Evolutionary conservation across 2,888 invertebrate species (phyloP), one percentile per base, ranked within the genome.

Genomic region (Dynastes tityus): DNA sequence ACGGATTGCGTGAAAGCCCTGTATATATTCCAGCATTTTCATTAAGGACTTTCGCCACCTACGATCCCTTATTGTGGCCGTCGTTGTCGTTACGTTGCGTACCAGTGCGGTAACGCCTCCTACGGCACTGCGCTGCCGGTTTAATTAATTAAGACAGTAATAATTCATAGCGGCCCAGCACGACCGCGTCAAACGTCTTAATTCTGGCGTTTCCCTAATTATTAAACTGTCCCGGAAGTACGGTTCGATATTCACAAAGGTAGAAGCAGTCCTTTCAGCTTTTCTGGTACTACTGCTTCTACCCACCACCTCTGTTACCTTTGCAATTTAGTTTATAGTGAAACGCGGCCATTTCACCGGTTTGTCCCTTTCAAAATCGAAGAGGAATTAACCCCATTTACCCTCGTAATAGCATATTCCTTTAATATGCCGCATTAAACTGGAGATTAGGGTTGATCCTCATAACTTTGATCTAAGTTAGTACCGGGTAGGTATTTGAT

Each of bases 161-260:
- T 82, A 82, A 82, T 82, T 86, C 84, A 86, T 84, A 85, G 85
- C 82, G 85, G 85, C 85, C 83, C 85, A 85, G 84, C 83, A 84
- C 83, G 83, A 86, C 68, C 68, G 27, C 86, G 86, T 86, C 85
- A 86, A 87, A 86, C 84, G 86, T 86, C 87, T 86, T 87, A 86
- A 86, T 86, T 86, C 84, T 82, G 82, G 83, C 83, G 82, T 86
- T 85, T 83, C 83, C 84, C 82, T 84, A 85, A 86, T 86, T 86
- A 87, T 87, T 87, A 87, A 87, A 84, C 85, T 84, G 86, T 86
- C 86, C 84, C 85, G 83, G 81, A 74, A 78, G 80, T 79, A 80
- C 79, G 80, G 79, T 82, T 82, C 78, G 78, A 68, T 68, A 68
- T 68, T 68, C 68, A 51, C 68, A 51, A 68, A 68, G 68, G 68